Evolutionary conservation across 2,113 vertebrate species (phyloP).

Genomic region (Salvelinus sp.): DNA sequence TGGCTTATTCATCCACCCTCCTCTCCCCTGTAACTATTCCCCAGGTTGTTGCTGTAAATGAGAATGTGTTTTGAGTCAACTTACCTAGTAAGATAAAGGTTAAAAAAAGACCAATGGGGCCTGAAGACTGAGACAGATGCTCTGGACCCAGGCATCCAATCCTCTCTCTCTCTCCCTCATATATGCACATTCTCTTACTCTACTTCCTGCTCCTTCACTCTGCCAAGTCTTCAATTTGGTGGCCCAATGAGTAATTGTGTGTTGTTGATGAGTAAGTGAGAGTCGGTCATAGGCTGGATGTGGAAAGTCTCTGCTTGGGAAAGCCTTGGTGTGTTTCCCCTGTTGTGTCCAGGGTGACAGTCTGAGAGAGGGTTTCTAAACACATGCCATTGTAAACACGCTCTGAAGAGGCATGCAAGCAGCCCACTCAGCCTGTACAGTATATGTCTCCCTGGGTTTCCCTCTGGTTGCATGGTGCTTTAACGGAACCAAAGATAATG

Average conservation of each 20-base stretch:
- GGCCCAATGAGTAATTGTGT: slow-evolving; percentile 65
- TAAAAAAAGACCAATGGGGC: slow-evolving; percentile 47
- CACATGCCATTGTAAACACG: slow-evolving; percentile 49
- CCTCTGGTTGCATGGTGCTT: slow-evolving; percentile 32
- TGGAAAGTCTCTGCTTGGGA: slow-evolving; percentile 53
- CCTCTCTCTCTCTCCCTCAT: slow-evolving; percentile 5
- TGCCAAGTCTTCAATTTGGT: slow-evolving; percentile 73
- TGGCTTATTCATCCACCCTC: too few species aligned
- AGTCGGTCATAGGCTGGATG: slow-evolving; percentile 35
- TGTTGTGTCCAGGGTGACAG: slow-evolving; percentile 29
- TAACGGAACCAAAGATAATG: slow-evolving; percentile 16
- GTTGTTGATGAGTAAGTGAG: slow-evolving; percentile 57
- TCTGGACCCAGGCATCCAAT: slow-evolving; percentile 43
- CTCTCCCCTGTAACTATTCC: too few species aligned
- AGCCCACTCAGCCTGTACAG: slow-evolving; percentile 19
- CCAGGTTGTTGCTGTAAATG: too few species aligned
- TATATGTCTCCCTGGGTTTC: background rate
- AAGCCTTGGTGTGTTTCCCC: slow-evolving; percentile 19
- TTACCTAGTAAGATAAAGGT: too few species aligned
- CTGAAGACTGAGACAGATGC: slow-evolving; percentile 61
- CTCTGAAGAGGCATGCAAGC: slow-evolving; percentile 23
- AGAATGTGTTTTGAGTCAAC: too few species aligned
- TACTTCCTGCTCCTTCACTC: slow-evolving; percentile 12
- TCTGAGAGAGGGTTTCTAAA: slow-evolving; percentile 52
- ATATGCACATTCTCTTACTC: slow-evolving; percentile 15